Evolutionary conservation across 2,797 vertebrate species (phyloP).

Genomic region (Lacerta agilis): DNA sequence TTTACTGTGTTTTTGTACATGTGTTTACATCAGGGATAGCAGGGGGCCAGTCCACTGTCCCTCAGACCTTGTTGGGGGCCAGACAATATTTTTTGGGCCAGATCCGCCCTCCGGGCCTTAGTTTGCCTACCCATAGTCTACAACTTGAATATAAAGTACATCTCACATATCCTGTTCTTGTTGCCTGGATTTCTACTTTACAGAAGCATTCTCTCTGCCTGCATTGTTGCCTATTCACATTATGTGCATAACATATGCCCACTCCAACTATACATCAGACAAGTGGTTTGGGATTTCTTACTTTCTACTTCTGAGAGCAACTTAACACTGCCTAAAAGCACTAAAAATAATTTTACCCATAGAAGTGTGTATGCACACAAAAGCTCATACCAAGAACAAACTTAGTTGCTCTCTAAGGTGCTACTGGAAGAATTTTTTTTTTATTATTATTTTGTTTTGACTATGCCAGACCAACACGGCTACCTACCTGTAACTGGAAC

Average conservation of each 20-base stretch:
- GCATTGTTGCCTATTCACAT: neutral
- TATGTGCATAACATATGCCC: neutral
- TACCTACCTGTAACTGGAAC: no score
- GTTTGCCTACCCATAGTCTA: no score
- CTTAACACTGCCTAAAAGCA: neutral
- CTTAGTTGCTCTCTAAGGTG: no score
- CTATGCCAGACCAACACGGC: no score
- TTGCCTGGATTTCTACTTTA: neutral
- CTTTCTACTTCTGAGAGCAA: neutral
- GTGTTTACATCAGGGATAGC: neutral
- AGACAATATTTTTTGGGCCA: no score
- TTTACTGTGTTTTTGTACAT: neutral
- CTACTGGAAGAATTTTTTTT: no score
- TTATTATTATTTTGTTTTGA: no score
- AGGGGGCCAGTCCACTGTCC: no score
- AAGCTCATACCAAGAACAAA: no score
- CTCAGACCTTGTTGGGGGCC: no score
- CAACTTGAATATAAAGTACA: neutral
- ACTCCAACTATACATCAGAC: neutral
- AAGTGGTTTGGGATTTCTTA: neutral
- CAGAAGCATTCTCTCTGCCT: neutral
- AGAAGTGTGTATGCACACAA: neutral
- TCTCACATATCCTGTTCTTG: neutral
- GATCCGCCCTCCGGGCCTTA: no score
- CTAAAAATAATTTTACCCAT: neutral